phyloP scores from a whole-genome alignment of 2,888 invertebrate species.

The Phortica magna region DNA sequence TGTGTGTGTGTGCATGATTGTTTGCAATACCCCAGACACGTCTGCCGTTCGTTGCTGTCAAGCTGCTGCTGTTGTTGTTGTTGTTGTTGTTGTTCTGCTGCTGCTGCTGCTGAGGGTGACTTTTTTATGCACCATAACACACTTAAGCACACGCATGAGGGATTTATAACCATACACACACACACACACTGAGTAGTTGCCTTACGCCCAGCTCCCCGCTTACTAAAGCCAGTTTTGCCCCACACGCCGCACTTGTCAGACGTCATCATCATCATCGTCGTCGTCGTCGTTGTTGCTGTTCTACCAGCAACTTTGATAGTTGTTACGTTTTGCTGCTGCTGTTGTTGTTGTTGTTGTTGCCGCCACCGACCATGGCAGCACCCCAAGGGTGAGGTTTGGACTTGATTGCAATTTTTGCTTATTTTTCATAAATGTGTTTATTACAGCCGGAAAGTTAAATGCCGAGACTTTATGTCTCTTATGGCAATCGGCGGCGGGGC shows the following conservation, averaged over 20 bases:
- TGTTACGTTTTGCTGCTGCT: slow-evolving; percentile 4
- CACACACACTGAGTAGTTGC: background rate
- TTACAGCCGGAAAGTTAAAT: slow-evolving; percentile 25
- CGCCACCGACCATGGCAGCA: background rate
- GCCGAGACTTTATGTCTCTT: slow-evolving; percentile 22
- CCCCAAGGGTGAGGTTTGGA: slow-evolving; percentile 19
- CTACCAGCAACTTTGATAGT: background rate
- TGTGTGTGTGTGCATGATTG: slow-evolving; percentile 11
- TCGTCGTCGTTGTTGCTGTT: too few relatives aligned
- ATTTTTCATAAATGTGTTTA: slow-evolving; percentile 29
- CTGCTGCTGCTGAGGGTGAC: slow-evolving; percentile 12
- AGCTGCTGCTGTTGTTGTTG: background rate
- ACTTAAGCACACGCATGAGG: slow-evolving; percentile 30
- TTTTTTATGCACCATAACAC: slow-evolving; percentile 31
- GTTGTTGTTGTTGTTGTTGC: background rate
- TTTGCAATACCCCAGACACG: slow-evolving; percentile 24
- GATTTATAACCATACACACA: slow-evolving; percentile 19
- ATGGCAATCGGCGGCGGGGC: background rate
- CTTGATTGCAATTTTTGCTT: slow-evolving; percentile 26
- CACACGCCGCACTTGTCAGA: background rate
- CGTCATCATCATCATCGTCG: background rate
- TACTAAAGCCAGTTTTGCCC: background rate
- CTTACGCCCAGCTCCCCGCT: background rate
- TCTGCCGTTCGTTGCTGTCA: slow-evolving; percentile 6
- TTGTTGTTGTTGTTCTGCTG: slow-evolving; percentile 1